Evolutionary conservation across 2,888 invertebrate species (phyloP), one percentile per base, ranked within the genome.

Genomic region (Malacosoma neustria): DNA sequence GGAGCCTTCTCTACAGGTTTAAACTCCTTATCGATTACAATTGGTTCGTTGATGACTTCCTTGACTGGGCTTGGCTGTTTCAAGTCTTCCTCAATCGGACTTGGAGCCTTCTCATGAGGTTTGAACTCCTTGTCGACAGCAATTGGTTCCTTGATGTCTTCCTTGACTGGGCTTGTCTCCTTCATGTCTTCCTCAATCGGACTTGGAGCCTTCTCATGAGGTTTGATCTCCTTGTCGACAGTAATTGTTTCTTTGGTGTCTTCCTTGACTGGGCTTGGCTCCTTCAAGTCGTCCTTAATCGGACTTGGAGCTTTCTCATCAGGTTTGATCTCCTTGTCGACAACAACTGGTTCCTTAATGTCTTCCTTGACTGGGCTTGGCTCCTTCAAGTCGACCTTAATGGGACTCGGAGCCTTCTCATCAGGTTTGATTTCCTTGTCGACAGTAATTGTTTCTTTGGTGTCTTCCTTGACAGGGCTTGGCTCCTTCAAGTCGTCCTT

Each of bases 1-100:
- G n/a, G n/a, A 42, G 37, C 22, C 29, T 52, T 46, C 3, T 46
- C 42, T 0, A 39, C 42, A 2, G 42, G 37, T 32, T 44, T 33
- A 11, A 41, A 34, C n/a, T 14, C 43, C 13, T 47, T 46, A 1
- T 38, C 42, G 31, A 34, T 11, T 12, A n/a, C 11, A 1, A 3
- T 2, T n/a, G 4, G 14, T 11, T 30, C 4, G 3, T 13, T 35
- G 14, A 4, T 30, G 0, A 37, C 33, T 0, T 37, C 39, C 11
- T 38, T 39, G 0, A 37, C 32, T 1, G 31, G 33, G 14, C 44
- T 41, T n/a, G n/a, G n/a, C 9, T 12, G 11, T 1, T 13, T 22
- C 1, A 11, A 12, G 0, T 29, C 29, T 1, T 37, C 35, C 13
- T 36, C 38, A 0, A 34, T 34, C 0, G 14, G 29, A 13, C 38